phyloP scores from a whole-genome alignment of 2,797 vertebrate species.

The Chrysocyon brachyurus region DNA sequence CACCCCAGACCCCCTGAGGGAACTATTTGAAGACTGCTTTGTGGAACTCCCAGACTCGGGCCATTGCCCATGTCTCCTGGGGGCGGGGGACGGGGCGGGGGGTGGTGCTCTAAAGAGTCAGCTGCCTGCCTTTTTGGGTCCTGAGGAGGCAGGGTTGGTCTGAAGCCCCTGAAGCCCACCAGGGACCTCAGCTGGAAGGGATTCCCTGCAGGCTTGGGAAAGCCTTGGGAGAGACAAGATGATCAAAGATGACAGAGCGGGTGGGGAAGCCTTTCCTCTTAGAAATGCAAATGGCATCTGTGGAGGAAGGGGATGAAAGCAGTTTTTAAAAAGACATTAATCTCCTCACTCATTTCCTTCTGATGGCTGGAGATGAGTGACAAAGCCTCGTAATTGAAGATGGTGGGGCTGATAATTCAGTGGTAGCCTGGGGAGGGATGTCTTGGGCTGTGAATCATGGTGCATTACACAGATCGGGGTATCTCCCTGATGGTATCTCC shows the following conservation, averaged over 20 bases:
- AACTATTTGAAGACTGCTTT: neutral
- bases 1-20: neutral
- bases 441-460: conserved; percentile 86
- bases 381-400: conserved; percentile 86
- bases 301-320: conserved; percentile 83
- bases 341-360: conserved; percentile 81
- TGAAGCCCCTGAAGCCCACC: neutral
- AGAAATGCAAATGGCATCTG: conserved; percentile 78
- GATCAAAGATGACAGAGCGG: conserved; percentile 33
- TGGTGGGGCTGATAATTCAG: conserved; percentile 82
- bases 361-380: conserved; percentile 84
- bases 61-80: neutral
- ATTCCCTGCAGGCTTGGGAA: neutral
- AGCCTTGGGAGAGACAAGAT: neutral
- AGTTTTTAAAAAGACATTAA: conserved; percentile 84
- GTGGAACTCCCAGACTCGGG: neutral
- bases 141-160: neutral
- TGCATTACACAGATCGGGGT: conserved; percentile 80
- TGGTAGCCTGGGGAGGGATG: conserved; percentile 82
- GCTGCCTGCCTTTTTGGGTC: neutral
- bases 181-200: neutral
- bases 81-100: neutral
- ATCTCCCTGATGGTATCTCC: conserved; percentile 81
- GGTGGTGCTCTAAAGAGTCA: neutral
- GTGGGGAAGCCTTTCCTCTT: conserved; percentile 9